Conservation (phyloP, 2,113 vertebrate genomes). For the Tragulus kanchil region DNA sequence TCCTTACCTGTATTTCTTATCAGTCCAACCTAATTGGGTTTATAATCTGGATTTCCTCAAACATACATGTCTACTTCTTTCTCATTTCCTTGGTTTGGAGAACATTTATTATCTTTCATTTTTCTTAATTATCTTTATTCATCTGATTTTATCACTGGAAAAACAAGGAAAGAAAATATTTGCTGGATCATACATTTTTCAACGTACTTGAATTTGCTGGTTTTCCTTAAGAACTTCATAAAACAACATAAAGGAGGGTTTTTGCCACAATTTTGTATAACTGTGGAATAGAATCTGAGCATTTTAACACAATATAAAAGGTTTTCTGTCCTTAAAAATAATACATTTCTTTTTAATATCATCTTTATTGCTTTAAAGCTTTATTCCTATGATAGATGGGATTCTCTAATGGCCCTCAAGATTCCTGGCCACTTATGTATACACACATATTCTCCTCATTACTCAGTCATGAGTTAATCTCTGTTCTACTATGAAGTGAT, state of each 20-base stretch:
- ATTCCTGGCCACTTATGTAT: not conserved
- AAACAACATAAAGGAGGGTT: not conserved
- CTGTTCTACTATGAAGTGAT: not conserved
- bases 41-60: not conserved
- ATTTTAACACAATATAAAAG: not conserved
- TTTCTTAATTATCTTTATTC: not conserved
- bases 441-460: not conserved
- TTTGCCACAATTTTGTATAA: not conserved
- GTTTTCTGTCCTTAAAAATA: not conserved
- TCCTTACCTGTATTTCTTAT: not conserved
- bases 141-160: not conserved
- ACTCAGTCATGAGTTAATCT: not conserved
- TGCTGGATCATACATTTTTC: not conserved
- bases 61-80: not conserved
- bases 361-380: not conserved
- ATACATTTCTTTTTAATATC: not conserved
- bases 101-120: not conserved
- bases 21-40: not conserved
- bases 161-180: not conserved
- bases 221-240: not conserved
- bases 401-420: not conserved
- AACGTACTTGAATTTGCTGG: not conserved
- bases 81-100: conserved; percentile 8
- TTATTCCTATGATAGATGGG: not conserved
- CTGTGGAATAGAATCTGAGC: not conserved